Conservation (phyloP, 2,797 vertebrate species). For the Hypotaenidia okinawae region DNA sequence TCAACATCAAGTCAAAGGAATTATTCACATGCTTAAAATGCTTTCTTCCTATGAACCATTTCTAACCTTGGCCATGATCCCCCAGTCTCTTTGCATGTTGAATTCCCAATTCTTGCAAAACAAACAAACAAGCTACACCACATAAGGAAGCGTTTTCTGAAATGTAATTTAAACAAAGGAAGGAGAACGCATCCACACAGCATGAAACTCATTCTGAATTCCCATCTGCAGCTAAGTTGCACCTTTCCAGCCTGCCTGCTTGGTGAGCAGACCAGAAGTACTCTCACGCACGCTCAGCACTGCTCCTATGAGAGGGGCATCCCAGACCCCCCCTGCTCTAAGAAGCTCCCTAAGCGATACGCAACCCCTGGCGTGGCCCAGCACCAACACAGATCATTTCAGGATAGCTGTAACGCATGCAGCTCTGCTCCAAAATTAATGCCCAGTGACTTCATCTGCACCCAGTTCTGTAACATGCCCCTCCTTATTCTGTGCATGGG, state of each 20-base stretch:
- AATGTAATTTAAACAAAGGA: not conserved
- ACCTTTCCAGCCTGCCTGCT: not conserved
- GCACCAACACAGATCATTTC: not conserved
- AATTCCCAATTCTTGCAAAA: not conserved
- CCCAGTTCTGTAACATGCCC: not conserved
- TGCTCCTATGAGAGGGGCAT: accelerated
- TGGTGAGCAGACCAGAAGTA: accelerated
- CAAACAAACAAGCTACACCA: not conserved
- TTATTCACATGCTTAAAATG: not conserved
- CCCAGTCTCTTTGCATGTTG: not conserved
- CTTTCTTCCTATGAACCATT: not conserved
- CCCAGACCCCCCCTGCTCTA: accelerated
- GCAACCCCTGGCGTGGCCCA: not conserved
- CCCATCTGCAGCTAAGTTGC: not conserved
- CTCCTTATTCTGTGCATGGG: not conserved
- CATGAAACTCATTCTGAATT: not conserved
- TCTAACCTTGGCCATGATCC: not conserved
- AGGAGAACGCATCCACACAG: not conserved
- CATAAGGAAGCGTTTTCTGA: not conserved
- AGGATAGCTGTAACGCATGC: accelerated
- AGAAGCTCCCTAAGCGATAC: accelerated
- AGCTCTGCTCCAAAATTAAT: not conserved
- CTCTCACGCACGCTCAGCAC: not conserved
- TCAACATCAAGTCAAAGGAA: not conserved
- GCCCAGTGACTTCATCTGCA: not conserved